Evolutionary conservation across 2,888 invertebrate species (phyloP).

Genomic region (Andrena haemorrhoa): DNA sequence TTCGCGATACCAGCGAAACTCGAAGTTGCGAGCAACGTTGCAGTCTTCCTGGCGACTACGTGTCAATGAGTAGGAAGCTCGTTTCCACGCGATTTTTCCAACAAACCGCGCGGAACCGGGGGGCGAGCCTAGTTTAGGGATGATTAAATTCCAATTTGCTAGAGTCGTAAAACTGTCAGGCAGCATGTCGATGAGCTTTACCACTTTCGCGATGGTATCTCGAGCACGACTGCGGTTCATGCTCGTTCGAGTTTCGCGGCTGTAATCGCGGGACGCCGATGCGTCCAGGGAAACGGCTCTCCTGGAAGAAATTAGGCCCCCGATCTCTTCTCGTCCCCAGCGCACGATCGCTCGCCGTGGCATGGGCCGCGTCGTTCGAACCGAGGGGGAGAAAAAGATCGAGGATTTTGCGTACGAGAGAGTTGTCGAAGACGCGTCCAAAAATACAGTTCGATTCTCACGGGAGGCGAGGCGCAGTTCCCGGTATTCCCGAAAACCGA

Average conservation of each 20-base stretch:
- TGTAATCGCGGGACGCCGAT: slow-evolving; percentile 3
- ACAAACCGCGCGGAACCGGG: background rate
- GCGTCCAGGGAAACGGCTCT: background rate
- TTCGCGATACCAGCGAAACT: slow-evolving; percentile 15
- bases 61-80: background rate
- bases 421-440: background rate
- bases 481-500: slow-evolving; percentile 20
- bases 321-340: no score
- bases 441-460: slow-evolving; percentile 18
- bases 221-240: slow-evolving; percentile 1
- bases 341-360: no score
- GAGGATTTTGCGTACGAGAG: background rate
- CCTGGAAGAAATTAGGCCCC: slow-evolving; percentile 1
- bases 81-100: slow-evolving; percentile 23
- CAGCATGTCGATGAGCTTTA: slow-evolving; percentile 32
- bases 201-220: slow-evolving; percentile 43
- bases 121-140: background rate
- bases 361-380: no score
- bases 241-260: slow-evolving; percentile 8
- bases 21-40: slow-evolving; percentile 8
- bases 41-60: no score
- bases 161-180: slow-evolving; percentile 3
- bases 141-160: slow-evolving; percentile 49
- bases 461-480: slow-evolving; percentile 6
- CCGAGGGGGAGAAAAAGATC: background rate